Evolutionary conservation across 1,140 invertebrate genomes (phyloP).

Genomic region (Chelonus insularis): DNA sequence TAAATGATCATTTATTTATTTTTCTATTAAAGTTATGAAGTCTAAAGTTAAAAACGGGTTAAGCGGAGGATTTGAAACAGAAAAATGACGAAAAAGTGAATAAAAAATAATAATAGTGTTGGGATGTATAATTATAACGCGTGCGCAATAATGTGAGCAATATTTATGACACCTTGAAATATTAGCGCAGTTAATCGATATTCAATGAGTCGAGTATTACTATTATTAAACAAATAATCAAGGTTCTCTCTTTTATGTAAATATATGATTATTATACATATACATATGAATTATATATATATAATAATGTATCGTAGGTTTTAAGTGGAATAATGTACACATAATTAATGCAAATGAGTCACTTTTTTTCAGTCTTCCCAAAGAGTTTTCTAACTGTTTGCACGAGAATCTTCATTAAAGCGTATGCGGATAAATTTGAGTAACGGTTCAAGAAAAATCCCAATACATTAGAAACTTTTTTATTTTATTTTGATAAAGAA

Average conservation of each 20-base stretch:
- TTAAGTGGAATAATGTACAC: constrained; percentile 13
- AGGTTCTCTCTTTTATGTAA: constrained; percentile 22
- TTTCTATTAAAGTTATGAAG: constrained; percentile 39
- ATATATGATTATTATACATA: constrained; percentile 16
- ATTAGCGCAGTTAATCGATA: neutral
- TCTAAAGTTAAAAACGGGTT: neutral
- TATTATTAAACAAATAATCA: too few relatives aligned
- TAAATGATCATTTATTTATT: constrained; percentile 54
- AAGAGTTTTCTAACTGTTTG: neutral
- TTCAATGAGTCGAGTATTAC: too few relatives aligned
- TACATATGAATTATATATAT: constrained; percentile 10
- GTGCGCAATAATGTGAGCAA: constrained; percentile 13
- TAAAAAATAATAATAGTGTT: neutral
- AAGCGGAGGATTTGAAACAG: neutral
- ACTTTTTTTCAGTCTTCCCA: constrained; percentile 14
- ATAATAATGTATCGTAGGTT: neutral
- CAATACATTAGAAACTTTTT: too few relatives aligned
- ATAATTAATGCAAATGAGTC: constrained; percentile 12
- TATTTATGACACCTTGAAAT: constrained; percentile 1
- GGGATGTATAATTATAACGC: neutral
- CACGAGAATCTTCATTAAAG: too few relatives aligned
- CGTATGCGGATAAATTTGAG: too few relatives aligned
- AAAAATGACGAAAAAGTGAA: constrained; percentile 2
- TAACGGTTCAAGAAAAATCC: too few relatives aligned
- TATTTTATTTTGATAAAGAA: too few relatives aligned